A percentile compares a stretch with the other conserved stretches of the same genome.
phyloP scores from a whole-genome alignment of 2,113 vertebrate species.

The Proterorhinus semilunaris region DNA sequence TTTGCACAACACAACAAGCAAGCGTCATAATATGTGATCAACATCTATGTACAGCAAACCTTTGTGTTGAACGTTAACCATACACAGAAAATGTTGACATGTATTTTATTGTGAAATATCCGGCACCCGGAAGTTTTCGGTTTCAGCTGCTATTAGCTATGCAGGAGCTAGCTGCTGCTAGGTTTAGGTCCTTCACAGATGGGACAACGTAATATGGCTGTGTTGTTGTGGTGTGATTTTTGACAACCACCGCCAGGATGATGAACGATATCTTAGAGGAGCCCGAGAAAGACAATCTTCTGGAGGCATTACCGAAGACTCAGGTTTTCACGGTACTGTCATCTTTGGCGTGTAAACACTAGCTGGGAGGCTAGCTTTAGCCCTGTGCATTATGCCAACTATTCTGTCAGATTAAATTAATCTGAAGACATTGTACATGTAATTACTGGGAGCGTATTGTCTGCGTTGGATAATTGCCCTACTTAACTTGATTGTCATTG shows the following conservation, averaged over 20 bases:
- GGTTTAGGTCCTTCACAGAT: conserved; percentile 7
- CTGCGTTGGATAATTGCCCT: not conserved
- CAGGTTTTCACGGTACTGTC: conserved; percentile 59
- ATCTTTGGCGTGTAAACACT: conserved; percentile 12
- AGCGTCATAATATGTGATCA: no score
- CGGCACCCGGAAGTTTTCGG: conserved; percentile 28
- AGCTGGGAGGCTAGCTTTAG: conserved; percentile 24
- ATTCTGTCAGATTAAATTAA: not conserved
- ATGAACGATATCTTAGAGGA: conserved; percentile 78
- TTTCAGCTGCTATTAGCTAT: not conserved
- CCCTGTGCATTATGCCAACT: conserved; percentile 20
- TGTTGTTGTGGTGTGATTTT: conserved; percentile 18
- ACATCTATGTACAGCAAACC: no score
- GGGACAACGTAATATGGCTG: conserved; percentile 40
- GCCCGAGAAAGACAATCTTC: conserved; percentile 68
- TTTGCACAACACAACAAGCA: no score
- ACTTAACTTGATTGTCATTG: not conserved
- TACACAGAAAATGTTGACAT: no score
- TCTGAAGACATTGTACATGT: not conserved
- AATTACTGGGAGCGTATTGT: no score
- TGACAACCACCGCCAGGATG: conserved; percentile 63
- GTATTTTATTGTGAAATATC: conserved; percentile 21
- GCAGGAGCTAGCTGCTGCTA: not conserved
- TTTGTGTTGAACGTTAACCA: no score
- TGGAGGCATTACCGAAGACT: conserved; percentile 51